Conservation (phyloP, 2,113 vertebrate genomes). For the Megaceryle torquata region DNA sequence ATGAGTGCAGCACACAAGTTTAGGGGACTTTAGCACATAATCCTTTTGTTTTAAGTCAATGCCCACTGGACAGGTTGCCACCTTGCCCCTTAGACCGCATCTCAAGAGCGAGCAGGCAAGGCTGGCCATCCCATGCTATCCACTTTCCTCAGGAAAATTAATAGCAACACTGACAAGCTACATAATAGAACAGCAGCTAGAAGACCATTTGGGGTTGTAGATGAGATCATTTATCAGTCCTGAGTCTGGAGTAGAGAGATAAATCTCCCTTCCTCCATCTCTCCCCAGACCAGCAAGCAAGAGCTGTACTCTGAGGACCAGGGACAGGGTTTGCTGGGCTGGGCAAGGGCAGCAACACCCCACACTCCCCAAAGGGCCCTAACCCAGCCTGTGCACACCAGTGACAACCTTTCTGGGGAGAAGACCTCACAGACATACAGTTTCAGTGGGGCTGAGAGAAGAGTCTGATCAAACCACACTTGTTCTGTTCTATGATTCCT, state of each 20-base stretch:
- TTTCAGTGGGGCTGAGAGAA: not conserved
- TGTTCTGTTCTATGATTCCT: not conserved
- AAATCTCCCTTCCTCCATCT: not conserved
- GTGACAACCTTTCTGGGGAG: not conserved
- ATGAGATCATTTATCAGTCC: conserved; percentile 66
- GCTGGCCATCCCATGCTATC: not conserved
- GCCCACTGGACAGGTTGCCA: not conserved
- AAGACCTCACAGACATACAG: not conserved
- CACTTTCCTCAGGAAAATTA: not conserved
- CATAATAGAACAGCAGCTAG: conserved; percentile 37
- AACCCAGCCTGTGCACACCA: not conserved
- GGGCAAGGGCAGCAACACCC: not conserved
- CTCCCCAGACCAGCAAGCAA: not conserved
- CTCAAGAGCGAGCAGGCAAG: not conserved
- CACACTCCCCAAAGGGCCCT: not conserved
- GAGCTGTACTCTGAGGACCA: not conserved
- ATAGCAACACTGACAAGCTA: conserved; percentile 35
- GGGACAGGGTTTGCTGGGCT: not conserved
- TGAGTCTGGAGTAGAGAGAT: not conserved
- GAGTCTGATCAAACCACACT: not conserved
- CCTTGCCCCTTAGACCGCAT: not conserved
- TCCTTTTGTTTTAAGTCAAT: not conserved
- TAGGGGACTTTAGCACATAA: not conserved
- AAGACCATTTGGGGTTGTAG: conserved; percentile 53
- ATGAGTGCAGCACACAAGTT: not conserved